Evolutionary conservation across 2,113 vertebrate species (phyloP).

Genomic region (Tympanuchus pallidicinctus): DNA sequence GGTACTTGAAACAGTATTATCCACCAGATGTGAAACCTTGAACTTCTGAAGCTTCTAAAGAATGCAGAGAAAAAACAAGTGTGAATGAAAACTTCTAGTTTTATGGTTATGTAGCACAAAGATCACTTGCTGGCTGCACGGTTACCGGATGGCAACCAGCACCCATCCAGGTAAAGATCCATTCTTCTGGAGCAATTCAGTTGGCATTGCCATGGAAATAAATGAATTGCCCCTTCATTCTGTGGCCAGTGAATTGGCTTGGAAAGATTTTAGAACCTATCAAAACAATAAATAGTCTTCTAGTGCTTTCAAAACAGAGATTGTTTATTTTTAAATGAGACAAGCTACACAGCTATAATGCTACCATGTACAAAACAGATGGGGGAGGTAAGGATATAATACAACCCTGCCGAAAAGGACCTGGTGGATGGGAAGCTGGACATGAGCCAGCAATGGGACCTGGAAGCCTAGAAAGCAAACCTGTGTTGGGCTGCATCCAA

Average conservation of each 20-base stretch:
- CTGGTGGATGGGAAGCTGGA: no score
- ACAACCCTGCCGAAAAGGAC: no score
- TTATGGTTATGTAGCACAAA: background rate
- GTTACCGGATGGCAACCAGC: slow-evolving; percentile 50
- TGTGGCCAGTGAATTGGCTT: slow-evolving; percentile 34
- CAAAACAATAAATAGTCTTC: slow-evolving; percentile 24
- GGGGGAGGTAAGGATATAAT: no score
- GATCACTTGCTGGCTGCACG: slow-evolving; percentile 36
- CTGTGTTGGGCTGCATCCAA: no score
- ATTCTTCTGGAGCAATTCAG: slow-evolving; percentile 56
- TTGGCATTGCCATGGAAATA: slow-evolving; percentile 64
- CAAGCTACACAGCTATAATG: background rate
- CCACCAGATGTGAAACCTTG: background rate
- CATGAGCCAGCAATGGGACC: no score
- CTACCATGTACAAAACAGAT: background rate
- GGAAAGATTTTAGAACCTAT: slow-evolving; percentile 11
- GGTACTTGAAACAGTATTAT: background rate
- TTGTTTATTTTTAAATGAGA: slow-evolving; percentile 23
- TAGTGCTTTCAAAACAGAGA: slow-evolving; percentile 8
- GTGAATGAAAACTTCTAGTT: background rate
- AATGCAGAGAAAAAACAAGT: background rate
- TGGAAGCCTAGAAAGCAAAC: no score
- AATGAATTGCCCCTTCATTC: slow-evolving; percentile 67
- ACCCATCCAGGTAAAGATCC: slow-evolving; percentile 36
- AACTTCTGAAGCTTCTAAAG: background rate